phyloP scores from a whole-genome alignment of 2,113 vertebrate genomes.

The Carassius gibelio region DNA sequence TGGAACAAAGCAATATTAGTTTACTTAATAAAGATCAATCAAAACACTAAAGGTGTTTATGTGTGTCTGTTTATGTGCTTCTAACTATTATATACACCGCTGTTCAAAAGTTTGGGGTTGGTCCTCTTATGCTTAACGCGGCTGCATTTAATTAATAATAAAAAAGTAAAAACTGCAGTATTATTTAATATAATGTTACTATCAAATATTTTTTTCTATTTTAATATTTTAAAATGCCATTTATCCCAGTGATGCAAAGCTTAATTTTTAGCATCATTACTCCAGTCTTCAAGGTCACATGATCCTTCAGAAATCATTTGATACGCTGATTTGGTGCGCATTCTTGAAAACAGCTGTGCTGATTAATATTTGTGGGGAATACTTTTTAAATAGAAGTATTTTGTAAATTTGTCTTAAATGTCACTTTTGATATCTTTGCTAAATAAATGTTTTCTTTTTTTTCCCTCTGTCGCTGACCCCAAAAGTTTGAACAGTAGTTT shows the following conservation, averaged over 20 bases:
- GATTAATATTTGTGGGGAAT: background rate
- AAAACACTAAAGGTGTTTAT: slow-evolving; percentile 61
- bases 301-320: background rate
- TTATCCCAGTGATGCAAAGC: background rate
- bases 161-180: background rate
- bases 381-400: background rate
- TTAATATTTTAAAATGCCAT: background rate
- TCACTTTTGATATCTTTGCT: background rate
- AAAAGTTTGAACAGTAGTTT: background rate
- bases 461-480: background rate
- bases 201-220: background rate
- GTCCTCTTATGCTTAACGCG: background rate
- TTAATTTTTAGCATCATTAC: background rate
- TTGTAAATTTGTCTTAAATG: background rate
- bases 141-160: background rate
- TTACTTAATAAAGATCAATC: slow-evolving; percentile 80
- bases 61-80: background rate
- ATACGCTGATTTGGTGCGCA: background rate
- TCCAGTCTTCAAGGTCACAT: background rate
- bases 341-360: background rate
- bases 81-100: background rate
- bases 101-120: background rate
- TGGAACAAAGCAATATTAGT: slow-evolving; percentile 76
- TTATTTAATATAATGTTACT: background rate
- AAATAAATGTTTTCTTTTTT: background rate